A percentile compares a stretch with the other conserved stretches of the same genome.
These are phyloP conservation scores for Euproctis similis DNA, from an alignment of 2,888 invertebrate species.

Conservation along the genomic window DNA sequence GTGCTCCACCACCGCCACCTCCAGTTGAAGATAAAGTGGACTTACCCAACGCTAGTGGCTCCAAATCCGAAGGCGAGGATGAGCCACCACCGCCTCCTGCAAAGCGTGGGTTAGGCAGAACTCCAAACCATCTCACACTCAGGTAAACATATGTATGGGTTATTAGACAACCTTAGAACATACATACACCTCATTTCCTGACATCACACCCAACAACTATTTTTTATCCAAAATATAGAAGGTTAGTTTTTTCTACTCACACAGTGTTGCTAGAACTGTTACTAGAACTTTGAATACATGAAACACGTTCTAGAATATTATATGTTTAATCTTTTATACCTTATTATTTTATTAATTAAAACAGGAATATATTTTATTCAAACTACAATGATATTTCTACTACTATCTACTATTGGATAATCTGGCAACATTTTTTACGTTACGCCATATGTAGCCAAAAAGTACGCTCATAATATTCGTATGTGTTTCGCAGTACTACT, in stretches of 20 bases:
- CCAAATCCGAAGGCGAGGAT: slow-evolving; percentile 92
- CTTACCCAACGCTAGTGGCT: slow-evolving; percentile 68
- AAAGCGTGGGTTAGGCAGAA: slow-evolving; percentile 86
- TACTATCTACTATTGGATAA: too few species aligned
- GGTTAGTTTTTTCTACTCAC: slow-evolving; percentile 56
- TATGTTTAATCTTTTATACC: too few species aligned
- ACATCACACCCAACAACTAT: slow-evolving; percentile 12
- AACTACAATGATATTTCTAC: too few species aligned
- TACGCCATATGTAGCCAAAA: slow-evolving; percentile 4
- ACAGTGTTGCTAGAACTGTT: slow-evolving; percentile 21
- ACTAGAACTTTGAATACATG: too few species aligned
- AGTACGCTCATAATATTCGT: slow-evolving; percentile 10
- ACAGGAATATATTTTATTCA: too few species aligned
- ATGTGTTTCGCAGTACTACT: slow-evolving; percentile 82
- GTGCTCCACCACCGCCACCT: slow-evolving; percentile 54
- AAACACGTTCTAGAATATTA: too few species aligned
- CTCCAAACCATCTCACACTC: slow-evolving; percentile 94
- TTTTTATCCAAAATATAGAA: slow-evolving; percentile 32
- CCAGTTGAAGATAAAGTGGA: slow-evolving; percentile 70
- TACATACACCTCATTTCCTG: slow-evolving; percentile 28
- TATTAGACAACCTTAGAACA: slow-evolving; percentile 27
- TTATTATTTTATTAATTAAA: too few species aligned
- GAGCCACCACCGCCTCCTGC: slow-evolving; percentile 80
- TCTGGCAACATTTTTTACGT: slow-evolving; percentile 5
- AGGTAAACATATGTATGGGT: slow-evolving; percentile 77